Base-by-base conservation (phyloP, 2,888 invertebrate genomes). In the Dimorphilus gyrociliatus region DNA sequence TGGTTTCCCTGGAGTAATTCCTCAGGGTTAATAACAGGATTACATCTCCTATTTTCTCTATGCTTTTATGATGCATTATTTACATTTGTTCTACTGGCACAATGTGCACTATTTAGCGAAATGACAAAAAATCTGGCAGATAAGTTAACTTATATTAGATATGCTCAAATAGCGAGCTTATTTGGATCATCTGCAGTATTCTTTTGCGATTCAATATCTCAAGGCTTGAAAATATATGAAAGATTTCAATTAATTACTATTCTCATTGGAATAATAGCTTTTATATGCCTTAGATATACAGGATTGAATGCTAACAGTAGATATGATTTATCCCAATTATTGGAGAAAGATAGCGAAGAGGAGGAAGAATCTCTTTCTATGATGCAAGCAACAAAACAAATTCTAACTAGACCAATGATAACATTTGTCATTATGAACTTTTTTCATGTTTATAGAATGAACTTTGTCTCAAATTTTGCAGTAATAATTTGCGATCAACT, bases 11-110 rank as follows among this genome's bases (percentile, higher is more conserved):
- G 62, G 63, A 43, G 43, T 5, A 27, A 30, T 19, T 35, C 33
- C 33, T 40, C 40, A 37, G 40, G 33, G 7, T 50, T 48, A 46
- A 32, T 57, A 3, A 52, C 53, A 32, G 65, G 65, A 6, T n/a
- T 65, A 3, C 65, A 66, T 38, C 44, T 66, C 3, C 51, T 64
- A 10, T 33, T 56, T 3, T 42, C 60, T 0, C 43, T 65, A 17
- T 65, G 59, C 40, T 44, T 65, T 23, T 65, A 62, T 40, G 65
- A 65, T 36, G 59, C 64, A 1, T 52, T 64, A 43, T 63, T 55
- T 39, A 63, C 61, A 5, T 55, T 57, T 32, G 52, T 55, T 4
- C 50, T 62, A 8, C 47, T 64, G 5, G 60, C 63, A 1, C 46
- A 48, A 19, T 62, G 60, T 34, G 53, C 57, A 23, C 39, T 63